phyloP scores from a whole-genome alignment of 2,113 vertebrate species.

The Mirounga angustirostris region DNA sequence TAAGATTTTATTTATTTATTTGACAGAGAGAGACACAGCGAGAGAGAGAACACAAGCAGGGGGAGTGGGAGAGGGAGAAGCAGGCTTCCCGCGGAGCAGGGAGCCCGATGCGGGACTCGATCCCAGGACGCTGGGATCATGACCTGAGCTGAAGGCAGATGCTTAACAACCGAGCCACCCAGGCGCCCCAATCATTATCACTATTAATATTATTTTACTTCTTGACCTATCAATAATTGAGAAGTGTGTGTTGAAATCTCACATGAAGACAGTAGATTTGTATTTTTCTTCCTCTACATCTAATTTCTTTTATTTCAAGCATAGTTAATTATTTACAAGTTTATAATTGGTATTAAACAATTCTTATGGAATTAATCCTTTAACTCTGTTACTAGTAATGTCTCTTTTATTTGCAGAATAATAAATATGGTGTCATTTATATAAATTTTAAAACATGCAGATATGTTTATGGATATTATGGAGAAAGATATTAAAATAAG shows the following conservation, averaged over 20 bases:
- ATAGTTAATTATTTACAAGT: neutral
- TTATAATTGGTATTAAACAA: neutral
- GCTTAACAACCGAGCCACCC: no score
- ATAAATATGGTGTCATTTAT: neutral
- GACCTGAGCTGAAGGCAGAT: no score
- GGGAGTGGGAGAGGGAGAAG: no score
- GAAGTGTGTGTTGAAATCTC: neutral
- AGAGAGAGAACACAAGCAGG: no score
- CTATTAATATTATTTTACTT: neutral
- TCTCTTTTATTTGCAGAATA: neutral
- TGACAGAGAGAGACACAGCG: no score
- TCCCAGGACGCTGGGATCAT: no score
- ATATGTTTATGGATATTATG: neutral
- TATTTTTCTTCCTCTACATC: neutral
- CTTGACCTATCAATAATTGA: neutral
- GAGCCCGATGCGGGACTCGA: no score
- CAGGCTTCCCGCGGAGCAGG: no score
- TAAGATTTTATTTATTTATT: no score
- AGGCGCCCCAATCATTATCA: neutral
- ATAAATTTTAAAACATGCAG: neutral
- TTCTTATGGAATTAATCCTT: neutral
- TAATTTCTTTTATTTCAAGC: neutral
- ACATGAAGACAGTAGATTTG: neutral
- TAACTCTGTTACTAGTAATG: neutral
- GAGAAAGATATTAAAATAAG: neutral